A percentile compares a stretch with the other conserved stretches of the same genome.
Conservation (phyloP, 2,888 invertebrate species). For the Anodontia alba region DNA sequence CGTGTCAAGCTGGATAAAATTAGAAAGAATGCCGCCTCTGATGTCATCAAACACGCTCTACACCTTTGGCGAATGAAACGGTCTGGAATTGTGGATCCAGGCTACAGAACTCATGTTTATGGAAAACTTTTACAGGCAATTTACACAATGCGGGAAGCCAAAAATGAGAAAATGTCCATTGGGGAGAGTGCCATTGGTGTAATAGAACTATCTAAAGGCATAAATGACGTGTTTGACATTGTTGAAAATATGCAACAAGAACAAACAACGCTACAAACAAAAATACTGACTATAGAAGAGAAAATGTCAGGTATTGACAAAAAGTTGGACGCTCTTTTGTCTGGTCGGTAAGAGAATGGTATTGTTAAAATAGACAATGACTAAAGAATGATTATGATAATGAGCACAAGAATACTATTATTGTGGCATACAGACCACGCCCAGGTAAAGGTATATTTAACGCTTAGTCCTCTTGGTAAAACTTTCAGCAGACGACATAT, state of each 20-base stretch:
- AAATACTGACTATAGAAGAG: conserved; percentile 65
- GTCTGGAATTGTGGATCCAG: conserved; percentile 47
- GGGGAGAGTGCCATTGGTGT: conserved; percentile 75
- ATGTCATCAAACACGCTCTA: conserved; percentile 77
- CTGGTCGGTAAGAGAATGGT: background rate
- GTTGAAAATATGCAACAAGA: conserved; percentile 67
- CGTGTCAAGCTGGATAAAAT: conserved; percentile 75
- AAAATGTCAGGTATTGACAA: conserved; percentile 63
- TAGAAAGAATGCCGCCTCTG: conserved; percentile 74
- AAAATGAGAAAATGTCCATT: conserved; percentile 69
- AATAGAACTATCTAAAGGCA: conserved; percentile 70
- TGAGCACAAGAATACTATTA: too few species aligned
- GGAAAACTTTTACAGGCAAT: conserved; percentile 73
- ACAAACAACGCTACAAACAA: conserved; percentile 62
- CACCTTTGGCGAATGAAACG: conserved; percentile 71
- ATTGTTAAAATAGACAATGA: too few species aligned
- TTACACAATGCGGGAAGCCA: conserved; percentile 72
- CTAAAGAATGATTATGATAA: too few species aligned
- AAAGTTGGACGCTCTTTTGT: conserved; percentile 64
- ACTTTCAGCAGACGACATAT: too few species aligned
- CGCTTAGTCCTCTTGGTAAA: too few species aligned
- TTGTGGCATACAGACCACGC: too few species aligned
- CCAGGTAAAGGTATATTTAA: too few species aligned
- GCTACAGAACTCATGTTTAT: conserved; percentile 59
- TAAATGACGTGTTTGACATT: conserved; percentile 68